Evolutionary conservation across 2,888 invertebrate genomes (phyloP).

Genomic region (Onthophagus sagittarius): DNA sequence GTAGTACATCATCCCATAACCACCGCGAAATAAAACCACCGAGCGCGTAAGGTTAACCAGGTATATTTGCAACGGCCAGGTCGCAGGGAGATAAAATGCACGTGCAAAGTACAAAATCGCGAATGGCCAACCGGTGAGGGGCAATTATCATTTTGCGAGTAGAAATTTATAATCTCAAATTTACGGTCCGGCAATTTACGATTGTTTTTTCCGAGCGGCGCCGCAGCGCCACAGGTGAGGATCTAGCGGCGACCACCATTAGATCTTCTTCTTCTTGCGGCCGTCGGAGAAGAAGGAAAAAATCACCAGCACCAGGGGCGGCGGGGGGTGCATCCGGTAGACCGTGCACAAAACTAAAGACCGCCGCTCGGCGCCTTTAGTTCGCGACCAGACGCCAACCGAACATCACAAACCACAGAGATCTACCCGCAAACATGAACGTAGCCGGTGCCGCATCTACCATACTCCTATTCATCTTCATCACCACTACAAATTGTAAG

Average conservation of each 20-base stretch:
- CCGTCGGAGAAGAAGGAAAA: slow-evolving; percentile 7
- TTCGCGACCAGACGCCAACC: slow-evolving; percentile 27
- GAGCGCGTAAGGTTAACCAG: neutral
- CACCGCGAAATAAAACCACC: neutral
- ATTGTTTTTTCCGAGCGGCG: slow-evolving; percentile 1
- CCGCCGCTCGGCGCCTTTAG: slow-evolving; percentile 36
- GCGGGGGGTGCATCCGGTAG: slow-evolving; percentile 40
- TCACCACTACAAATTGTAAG: slow-evolving; percentile 30
- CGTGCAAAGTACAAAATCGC: neutral
- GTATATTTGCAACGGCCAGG: neutral
- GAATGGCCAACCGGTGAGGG: neutral
- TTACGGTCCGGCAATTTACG: neutral
- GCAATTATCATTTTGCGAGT: neutral
- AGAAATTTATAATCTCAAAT: neutral
- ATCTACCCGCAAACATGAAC: slow-evolving; percentile 27
- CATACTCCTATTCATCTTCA: slow-evolving; percentile 28
- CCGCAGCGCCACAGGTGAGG: slow-evolving; percentile 3
- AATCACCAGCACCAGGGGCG: slow-evolving; percentile 6
- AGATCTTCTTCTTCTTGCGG: slow-evolving; percentile 5
- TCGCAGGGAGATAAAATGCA: neutral
- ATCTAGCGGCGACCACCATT: slow-evolving; percentile 9
- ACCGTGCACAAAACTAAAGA: slow-evolving; percentile 40
- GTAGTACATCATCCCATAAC: neutral
- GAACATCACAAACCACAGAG: neutral
- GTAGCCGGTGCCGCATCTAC: slow-evolving; percentile 34